Evolutionary conservation across 2,113 vertebrate genomes (phyloP).

Genomic region (Probosciger aterrimus): DNA sequence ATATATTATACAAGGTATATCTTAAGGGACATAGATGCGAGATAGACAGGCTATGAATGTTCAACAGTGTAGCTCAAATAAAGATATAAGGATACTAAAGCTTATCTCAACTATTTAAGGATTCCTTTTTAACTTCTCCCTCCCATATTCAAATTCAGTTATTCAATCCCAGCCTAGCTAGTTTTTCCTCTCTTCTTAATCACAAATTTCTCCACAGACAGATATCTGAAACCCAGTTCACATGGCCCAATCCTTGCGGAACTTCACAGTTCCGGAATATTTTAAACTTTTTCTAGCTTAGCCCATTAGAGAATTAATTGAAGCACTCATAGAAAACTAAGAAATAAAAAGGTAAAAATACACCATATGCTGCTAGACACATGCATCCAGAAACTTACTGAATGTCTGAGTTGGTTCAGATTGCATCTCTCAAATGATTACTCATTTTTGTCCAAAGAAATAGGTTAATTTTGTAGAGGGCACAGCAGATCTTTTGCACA

Average conservation of each 20-base stretch:
- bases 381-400: neutral
- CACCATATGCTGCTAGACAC: neutral
- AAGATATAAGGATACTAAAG: conserved; percentile 20
- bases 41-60: conserved; percentile 32
- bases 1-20: conserved; percentile 2
- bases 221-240: neutral
- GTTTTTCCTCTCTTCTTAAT: conserved; percentile 46
- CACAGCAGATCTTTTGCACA: neutral
- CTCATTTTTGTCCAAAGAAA: neutral
- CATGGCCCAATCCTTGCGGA: neutral
- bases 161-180: conserved; percentile 22
- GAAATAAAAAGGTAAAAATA: neutral
- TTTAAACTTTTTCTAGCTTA: neutral
- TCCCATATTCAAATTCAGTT: conserved; percentile 28
- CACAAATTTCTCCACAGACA: neutral
- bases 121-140: conserved; percentile 47
- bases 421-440: neutral
- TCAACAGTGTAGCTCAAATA: conserved; percentile 34
- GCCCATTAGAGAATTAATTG: neutral
- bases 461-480: neutral
- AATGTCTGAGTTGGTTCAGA: neutral
- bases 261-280: neutral
- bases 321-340: neutral
- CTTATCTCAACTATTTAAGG: conserved; percentile 51
- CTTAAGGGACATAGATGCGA: conserved; percentile 24